A percentile compares a stretch with the other conserved stretches of the same genome.
phyloP scores from a whole-genome alignment of 2,888 invertebrate genomes.

The Drosophila fulvimacula region DNA sequence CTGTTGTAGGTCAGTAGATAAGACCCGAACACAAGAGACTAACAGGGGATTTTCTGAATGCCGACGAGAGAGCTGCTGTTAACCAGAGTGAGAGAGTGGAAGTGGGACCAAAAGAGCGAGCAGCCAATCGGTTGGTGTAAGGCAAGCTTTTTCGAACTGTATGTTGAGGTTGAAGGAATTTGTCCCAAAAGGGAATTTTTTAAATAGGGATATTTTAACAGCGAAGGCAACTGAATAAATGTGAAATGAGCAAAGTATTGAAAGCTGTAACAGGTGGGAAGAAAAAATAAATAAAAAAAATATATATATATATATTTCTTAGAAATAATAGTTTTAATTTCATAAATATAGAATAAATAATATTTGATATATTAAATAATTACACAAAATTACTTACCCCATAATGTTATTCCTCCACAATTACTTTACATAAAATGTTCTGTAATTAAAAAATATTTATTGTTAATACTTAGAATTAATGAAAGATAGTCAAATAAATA shows the following conservation, averaged over 20 bases:
- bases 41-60: constrained; percentile 18
- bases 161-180: constrained; percentile 12
- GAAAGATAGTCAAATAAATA: too few relatives aligned
- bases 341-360: too few relatives aligned
- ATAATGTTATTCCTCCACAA: too few relatives aligned
- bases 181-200: constrained; percentile 51
- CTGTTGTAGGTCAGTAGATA: constrained; percentile 70
- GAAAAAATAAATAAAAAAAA: not conserved
- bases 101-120: constrained; percentile 1
- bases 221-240: not conserved
- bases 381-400: too few relatives aligned
- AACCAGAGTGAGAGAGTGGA: not conserved
- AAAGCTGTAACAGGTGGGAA: too few relatives aligned
- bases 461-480: too few relatives aligned
- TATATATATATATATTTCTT: too few relatives aligned
- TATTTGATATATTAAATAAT: too few relatives aligned
- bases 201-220: constrained; percentile 27
- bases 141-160: constrained; percentile 60
- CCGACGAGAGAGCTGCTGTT: constrained; percentile 6
- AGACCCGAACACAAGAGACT: constrained; percentile 29
- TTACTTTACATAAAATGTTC: too few relatives aligned
- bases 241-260: not conserved
- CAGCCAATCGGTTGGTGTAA: not conserved
- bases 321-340: too few relatives aligned
- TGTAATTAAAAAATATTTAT: too few relatives aligned